A percentile compares a stretch with the other conserved stretches of the same genome.
These are phyloP conservation scores for Dione vanillae DNA, from an alignment of 2,888 invertebrate genomes.

Conservation along the genomic window DNA sequence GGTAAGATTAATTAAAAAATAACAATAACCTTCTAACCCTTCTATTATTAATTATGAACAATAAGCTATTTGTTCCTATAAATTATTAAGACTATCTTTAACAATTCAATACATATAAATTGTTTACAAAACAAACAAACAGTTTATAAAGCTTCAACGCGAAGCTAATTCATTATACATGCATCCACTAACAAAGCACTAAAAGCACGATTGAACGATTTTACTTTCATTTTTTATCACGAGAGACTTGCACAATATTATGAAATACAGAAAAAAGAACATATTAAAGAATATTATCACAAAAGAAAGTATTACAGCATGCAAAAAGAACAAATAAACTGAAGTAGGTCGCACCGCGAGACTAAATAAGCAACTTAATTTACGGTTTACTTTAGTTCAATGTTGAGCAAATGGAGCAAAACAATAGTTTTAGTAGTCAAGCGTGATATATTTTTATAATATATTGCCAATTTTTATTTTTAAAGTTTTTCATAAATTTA, in stretches of 20 bases:
- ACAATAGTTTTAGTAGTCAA: constrained; percentile 40
- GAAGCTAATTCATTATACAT: constrained; percentile 4
- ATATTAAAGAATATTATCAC: constrained; percentile 27
- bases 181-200: constrained; percentile 10
- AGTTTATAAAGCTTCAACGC: neutral
- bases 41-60: neutral
- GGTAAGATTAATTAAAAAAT: constrained; percentile 76
- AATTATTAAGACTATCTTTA: too few relatives aligned
- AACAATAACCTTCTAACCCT: neutral
- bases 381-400: constrained; percentile 52
- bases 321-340: constrained; percentile 34
- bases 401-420: constrained; percentile 60
- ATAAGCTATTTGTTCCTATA: too few relatives aligned
- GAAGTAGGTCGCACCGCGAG: constrained; percentile 36
- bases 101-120: too few relatives aligned
- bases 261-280: constrained; percentile 42
- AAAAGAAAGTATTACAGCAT: constrained; percentile 43
- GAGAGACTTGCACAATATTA: constrained; percentile 39
- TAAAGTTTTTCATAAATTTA: neutral
- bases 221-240: constrained; percentile 31
- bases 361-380: constrained; percentile 53
- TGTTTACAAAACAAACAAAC: constrained; percentile 2
- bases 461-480: neutral
- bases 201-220: constrained; percentile 19
- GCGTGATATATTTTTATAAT: neutral